Evolutionary conservation across 2,888 invertebrate species (phyloP), one percentile per base, ranked within the genome.

Genomic region (Drosophila nr. medialis): DNA sequence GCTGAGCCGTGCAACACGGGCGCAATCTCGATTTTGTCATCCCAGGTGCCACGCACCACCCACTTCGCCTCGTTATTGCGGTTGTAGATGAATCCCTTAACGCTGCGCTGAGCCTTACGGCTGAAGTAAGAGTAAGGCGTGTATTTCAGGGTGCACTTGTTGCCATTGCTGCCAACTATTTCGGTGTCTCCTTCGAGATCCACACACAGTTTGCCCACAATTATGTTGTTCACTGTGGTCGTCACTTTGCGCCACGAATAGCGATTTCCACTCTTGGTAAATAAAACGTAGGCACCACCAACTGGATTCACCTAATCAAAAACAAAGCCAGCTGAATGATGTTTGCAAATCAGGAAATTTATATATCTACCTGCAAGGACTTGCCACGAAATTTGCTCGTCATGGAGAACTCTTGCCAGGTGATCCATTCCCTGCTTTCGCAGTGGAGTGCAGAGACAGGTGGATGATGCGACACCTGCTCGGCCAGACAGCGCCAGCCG

Each of bases 111-210:
- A 81, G 96, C 96, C 92, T 99, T 99, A 90, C 98, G 95, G 78
- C 98, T 97, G 94, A 99, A 99, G 94, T 99, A 99, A 75, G 99
- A 98, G 94, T 99, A 99, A 27, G 99, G 98, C 91, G 98, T 96
- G 94, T 98, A 99, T 94, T 99, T 99, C 84, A 99, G 95, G 92
- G 98, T 97, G 93, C 99, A 99, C 93, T 97, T 98, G 92, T 98
- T 97, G 61, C 98, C 98, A 92, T 99, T 99, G 83, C 95, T 94
- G 72, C 96, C 96, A 71, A 95, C 94, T 79, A 99, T 99, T 93
- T 99, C 99, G 98, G 99, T 99, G 92, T 99, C 99, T 54, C 99
- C 99, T 93, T 99, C 98, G 93, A 99, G 98, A 94, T 99, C 99
- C 68, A 99, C 98, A 99, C 99, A 99, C 84, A 99, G 94, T 93